Conservation (phyloP, 2,797 vertebrate species). For the Helicolenus hilgendorfi region DNA sequence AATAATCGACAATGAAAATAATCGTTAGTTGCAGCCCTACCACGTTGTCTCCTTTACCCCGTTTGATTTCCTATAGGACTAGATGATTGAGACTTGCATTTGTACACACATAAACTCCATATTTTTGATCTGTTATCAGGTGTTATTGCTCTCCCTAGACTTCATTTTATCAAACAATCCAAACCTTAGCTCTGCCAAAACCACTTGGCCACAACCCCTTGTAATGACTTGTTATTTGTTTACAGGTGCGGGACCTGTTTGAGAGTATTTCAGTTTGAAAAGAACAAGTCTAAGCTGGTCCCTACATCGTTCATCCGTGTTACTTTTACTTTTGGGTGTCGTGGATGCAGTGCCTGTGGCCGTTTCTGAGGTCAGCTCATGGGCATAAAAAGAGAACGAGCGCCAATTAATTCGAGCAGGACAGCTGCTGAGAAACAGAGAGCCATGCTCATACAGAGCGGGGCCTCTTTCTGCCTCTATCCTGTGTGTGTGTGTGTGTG, state of each 20-base stretch:
- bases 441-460: conserved; percentile 53
- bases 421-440: conserved; percentile 81
- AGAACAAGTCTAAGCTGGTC: conserved; percentile 71
- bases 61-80: neutral
- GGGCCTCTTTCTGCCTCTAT: conserved; percentile 56
- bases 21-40: too few relatives aligned
- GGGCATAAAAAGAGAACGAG: conserved; percentile 55
- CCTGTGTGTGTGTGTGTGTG: conserved; percentile 68
- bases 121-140: neutral
- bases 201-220: neutral
- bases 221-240: conserved; percentile 58
- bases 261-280: conserved; percentile 36
- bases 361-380: conserved; percentile 62
- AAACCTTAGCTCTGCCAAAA: conserved; percentile 7
- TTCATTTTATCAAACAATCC: neutral
- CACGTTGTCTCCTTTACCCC: neutral
- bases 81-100: neutral
- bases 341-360: conserved; percentile 14
- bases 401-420: conserved; percentile 71
- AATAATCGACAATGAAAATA: too few relatives aligned
- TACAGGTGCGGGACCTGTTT: conserved; percentile 72
- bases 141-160: neutral
- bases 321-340: conserved; percentile 17
- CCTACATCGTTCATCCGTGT: conserved; percentile 24
- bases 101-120: neutral